phyloP scores from a whole-genome alignment of 2,113 vertebrate genomes.

The Sylvietta virens region DNA sequence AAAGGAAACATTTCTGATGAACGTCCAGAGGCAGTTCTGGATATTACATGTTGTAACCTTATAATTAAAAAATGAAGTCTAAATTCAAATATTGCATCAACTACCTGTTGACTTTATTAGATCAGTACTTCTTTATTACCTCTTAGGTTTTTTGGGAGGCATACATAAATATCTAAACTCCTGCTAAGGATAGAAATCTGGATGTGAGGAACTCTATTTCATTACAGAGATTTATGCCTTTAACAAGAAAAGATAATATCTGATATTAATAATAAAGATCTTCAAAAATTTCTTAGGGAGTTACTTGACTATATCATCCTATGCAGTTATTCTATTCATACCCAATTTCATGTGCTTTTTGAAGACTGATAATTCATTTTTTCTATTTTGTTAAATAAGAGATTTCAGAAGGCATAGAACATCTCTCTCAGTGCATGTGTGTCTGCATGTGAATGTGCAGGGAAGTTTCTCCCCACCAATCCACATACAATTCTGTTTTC shows the following conservation, averaged over 20 bases:
- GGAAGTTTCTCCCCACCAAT: neutral
- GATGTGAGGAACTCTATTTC: neutral
- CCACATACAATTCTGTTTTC: neutral
- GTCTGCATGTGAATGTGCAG: neutral
- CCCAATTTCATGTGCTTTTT: neutral
- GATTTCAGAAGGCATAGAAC: neutral
- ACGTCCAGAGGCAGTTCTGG: neutral
- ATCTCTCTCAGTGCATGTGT: neutral
- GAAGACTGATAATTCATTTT: neutral
- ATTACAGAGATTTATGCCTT: neutral
- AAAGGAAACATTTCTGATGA: neutral
- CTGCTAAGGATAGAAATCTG: neutral
- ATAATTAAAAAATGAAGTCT: neutral
- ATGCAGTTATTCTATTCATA: neutral
- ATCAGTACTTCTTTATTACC: neutral
- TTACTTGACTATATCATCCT: neutral
- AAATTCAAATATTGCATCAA: constrained; percentile 1
- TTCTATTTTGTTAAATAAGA: neutral
- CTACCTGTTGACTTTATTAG: constrained; percentile 20
- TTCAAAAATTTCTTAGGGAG: neutral
- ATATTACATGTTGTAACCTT: neutral
- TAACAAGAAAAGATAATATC: neutral
- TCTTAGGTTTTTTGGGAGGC: neutral
- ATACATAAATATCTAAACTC: neutral
- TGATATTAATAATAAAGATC: constrained; percentile 21